Conservation (phyloP, 64 coral and sea anemone genomes). For the Montipora cactus region DNA sequence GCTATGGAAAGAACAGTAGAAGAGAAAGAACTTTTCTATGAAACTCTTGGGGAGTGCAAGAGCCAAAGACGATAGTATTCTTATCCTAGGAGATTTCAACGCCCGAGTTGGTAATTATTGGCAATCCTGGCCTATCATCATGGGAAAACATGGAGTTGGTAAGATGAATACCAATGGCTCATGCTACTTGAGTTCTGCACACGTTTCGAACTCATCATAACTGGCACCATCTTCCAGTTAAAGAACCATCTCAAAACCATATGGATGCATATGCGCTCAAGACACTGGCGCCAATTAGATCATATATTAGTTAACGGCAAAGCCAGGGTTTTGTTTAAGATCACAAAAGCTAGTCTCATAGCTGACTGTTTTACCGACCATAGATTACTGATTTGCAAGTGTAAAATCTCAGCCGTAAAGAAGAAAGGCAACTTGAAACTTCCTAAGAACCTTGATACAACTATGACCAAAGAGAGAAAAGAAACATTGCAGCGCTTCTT, state of each 20-base stretch:
- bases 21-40: constrained; percentile 5
- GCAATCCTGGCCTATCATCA: constrained; percentile 1
- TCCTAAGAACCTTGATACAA: too few species aligned
- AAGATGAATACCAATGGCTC: constrained; percentile 7
- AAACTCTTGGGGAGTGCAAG: background rate
- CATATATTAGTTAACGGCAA: background rate
- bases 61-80: background rate
- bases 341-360: too few species aligned
- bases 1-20: background rate
- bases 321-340: too few species aligned
- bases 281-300: constrained; percentile 21
- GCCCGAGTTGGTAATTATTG: background rate
- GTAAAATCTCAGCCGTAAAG: too few species aligned
- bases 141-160: constrained; percentile 3
- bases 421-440: too few species aligned
- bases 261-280: constrained; percentile 26
- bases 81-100: background rate
- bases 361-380: too few species aligned
- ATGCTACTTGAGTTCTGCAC: constrained; percentile 19
- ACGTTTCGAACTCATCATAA: background rate
- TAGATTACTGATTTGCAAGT: too few species aligned
- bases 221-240: background rate
- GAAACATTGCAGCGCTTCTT: too few species aligned
- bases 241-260: constrained; percentile 23
- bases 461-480: too few species aligned